Percentiles rank a stretch among this genome's conserved stretches.
Conservation (phyloP, 2,797 vertebrate species). For the Sebastes matsubarae region DNA sequence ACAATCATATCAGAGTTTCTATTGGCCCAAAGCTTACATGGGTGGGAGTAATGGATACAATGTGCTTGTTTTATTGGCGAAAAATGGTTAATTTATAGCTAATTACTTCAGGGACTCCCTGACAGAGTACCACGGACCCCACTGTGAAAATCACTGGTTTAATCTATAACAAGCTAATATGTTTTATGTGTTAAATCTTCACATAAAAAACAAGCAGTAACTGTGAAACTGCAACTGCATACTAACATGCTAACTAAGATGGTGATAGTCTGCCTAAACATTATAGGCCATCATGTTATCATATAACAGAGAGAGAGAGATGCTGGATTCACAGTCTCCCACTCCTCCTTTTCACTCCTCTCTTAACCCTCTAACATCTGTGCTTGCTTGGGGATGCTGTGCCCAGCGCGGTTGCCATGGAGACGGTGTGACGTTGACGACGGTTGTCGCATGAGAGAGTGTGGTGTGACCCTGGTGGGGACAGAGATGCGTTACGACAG, state of each 20-base stretch:
- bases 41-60: no score
- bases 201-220: background rate
- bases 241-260: background rate
- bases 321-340: background rate
- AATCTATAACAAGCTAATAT: no score
- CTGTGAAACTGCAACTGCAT: background rate
- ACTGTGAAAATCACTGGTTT: no score
- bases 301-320: background rate
- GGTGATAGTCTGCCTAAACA: background rate
- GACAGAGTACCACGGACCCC: no score
- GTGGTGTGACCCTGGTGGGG: constrained; percentile 68
- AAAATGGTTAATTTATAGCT: no score
- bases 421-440: constrained; percentile 69
- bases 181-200: background rate
- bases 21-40: no score
- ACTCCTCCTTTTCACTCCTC: constrained; percentile 17
- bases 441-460: constrained; percentile 59
- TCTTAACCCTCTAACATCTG: constrained; percentile 56
- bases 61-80: no score
- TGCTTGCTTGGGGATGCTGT: constrained; percentile 70
- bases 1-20: no score
- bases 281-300: background rate
- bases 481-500: constrained; percentile 62
- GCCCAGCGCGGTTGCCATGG: constrained; percentile 68
- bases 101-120: no score